Base-by-base conservation (phyloP, 1,140 invertebrate genomes). In the Sitophilus oryzae region DNA sequence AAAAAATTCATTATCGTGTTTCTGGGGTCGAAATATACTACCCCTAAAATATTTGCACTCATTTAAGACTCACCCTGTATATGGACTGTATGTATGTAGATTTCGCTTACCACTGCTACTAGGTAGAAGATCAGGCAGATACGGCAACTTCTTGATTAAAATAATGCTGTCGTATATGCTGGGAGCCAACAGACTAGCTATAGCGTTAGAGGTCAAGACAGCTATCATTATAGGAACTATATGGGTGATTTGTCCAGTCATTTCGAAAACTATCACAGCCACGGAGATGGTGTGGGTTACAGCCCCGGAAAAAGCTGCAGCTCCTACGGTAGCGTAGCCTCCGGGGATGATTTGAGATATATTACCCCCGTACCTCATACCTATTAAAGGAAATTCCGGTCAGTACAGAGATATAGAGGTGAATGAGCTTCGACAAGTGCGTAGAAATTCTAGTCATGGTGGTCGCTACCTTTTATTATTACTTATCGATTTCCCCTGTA, bases 81-180 rank as follows among this genome's bases (percentile, higher is more conserved):
- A n/a, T n/a, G n/a, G n/a, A n/a, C n/a, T n/a, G n/a, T n/a, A n/a
- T n/a, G n/a, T n/a, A 35, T 35, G n/a, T n/a, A n/a, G n/a, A n/a
- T n/a, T n/a, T n/a, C n/a, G n/a, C 59, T 60, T 56, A 56, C 86
- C 85, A 66, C 86, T 88, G 64, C 84, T 85, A 16, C 87, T 89
- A 0, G 89, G 88, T 8, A 92, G 71, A 36, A 93, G 79, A 65
- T 93, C 89, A 1, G 96, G 96, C 40, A 99, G 73, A 75, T 97
- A 99, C 0, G 96, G 96, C 60, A 99, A 76, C 69, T 94, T 93
- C 75, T 98, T 98, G 64, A 98, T 94, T 55, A 94, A 78, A 59
- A 99, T 98, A 65, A 98, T 98, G 70, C 91, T 95, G 77, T 99
- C 96, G 76, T 98, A 99, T 62, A 98, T 90, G 22, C 94, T 98